Evolutionary conservation across 2,113 vertebrate genomes (phyloP), one percentile per base, ranked within the genome.

Genomic region (Cyprinodon variegatus): DNA sequence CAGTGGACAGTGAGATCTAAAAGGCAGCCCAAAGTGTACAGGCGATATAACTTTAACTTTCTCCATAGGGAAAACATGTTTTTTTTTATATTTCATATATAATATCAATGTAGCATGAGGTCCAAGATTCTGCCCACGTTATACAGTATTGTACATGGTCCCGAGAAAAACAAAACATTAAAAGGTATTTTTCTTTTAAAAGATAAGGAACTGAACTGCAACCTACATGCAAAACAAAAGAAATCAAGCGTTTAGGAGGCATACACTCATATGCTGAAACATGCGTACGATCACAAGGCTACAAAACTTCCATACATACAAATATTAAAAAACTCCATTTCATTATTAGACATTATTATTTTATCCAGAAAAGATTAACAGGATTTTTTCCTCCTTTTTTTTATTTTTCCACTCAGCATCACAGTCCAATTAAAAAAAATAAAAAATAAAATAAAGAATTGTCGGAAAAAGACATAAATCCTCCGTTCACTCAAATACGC

Each of bases 41-140:
- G 94, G 94, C 94, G 86, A 94, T 94, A 94, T 93, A 95, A 95
- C 94, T 94, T 95, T 94, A 93, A 95, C 95, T 96, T 96, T 96
- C 96, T 95, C 96, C 96, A 96, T 96, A 96, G 96, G 96, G 96
- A 96, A 96, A 96, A 96, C 87, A 86, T 87, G 86, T 88, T 91
- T 91, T 88, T 91, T 91, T 57, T 91, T 90, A 92, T 93, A 94
- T 93, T 57, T 93, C 88, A 82, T 94, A 94, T 95, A 92, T 94
- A 94, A 95, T 95, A 95, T 94, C 91, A 94, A 94, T 92, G 94
- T 94, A 94, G 94, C 93, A 94, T 94, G 94, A 96, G 95, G 94
- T 94, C 95, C 94, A 91, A 93, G 94, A 93, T 93, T 89, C 89
- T 93, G 90, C 92, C 93, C 93, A 93, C 91, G 83, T 93, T 91